Evolutionary conservation across 2,797 vertebrate genomes (phyloP).

Genomic region (Sandelia bainsii): DNA sequence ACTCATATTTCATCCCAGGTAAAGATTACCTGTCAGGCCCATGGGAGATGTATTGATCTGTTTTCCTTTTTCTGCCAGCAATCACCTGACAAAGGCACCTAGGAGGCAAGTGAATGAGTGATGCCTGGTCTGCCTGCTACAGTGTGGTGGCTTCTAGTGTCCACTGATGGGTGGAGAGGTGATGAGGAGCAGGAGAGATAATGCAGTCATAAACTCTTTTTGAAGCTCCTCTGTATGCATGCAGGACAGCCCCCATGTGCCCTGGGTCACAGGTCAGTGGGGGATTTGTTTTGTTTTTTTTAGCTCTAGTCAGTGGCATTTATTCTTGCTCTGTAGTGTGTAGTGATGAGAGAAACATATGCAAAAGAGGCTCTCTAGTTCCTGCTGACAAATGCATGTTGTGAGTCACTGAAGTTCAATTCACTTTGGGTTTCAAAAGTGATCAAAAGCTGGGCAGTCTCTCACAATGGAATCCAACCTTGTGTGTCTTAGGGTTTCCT

Average conservation of each 20-base stretch:
- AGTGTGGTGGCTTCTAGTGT: conserved; percentile 73
- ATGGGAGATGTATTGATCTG: conserved; percentile 91
- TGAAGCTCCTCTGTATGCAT: conserved; percentile 79
- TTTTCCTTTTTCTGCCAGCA: conserved; percentile 89
- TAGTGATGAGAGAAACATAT: conserved; percentile 50
- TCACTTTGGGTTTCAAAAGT: conserved; percentile 61
- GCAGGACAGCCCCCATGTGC: conserved; percentile 49
- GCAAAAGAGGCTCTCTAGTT: conserved; percentile 63
- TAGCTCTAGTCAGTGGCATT: conserved; percentile 48
- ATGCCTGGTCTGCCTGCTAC: conserved; percentile 80
- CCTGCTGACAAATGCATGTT: conserved; percentile 78
- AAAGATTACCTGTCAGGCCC: conserved; percentile 91
- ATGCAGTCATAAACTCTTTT: conserved; percentile 83
- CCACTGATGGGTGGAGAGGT: conserved; percentile 77
- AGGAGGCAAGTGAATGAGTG: conserved; percentile 86
- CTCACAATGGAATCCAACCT: conserved; percentile 39
- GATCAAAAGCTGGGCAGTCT: conserved; percentile 25
- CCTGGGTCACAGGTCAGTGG: conserved; percentile 72
- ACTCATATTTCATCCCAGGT: conserved; percentile 89
- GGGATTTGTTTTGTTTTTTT: conserved; percentile 39
- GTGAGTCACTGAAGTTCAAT: conserved; percentile 58
- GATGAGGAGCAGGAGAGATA: conserved; percentile 72
- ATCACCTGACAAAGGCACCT: conserved; percentile 90
- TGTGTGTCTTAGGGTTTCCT: conserved; percentile 43
- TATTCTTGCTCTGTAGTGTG: conserved; percentile 54